These are phyloP conservation scores for Amphimedon queenslandica DNA, from an alignment of 37 sponge, comb jelly and placozoan species.

Conservation along the genomic window DNA sequence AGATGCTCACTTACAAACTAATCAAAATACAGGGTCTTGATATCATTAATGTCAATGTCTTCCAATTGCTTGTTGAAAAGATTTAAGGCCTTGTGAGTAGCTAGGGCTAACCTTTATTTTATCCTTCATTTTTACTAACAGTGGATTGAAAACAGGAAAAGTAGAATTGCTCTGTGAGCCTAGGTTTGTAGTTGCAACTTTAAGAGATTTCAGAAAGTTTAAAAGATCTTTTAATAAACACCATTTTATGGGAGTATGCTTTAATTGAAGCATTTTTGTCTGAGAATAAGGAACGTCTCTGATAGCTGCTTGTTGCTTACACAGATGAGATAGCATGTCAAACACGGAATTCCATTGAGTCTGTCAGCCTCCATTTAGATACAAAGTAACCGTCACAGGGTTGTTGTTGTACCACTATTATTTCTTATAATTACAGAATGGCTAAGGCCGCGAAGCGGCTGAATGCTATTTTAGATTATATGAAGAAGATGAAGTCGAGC, in stretches of 20 bases:
- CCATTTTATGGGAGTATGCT: slow-evolving; percentile 19
- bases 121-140: not conserved
- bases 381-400: too few relatives aligned
- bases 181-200: slow-evolving; percentile 18
- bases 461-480: too few relatives aligned
- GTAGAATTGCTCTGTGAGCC: slow-evolving; percentile 6
- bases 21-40: not conserved
- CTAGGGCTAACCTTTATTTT: not conserved
- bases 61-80: not conserved
- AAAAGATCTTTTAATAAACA: slow-evolving; percentile 7
- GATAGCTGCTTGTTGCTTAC: slow-evolving; percentile 24
- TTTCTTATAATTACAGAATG: too few relatives aligned
- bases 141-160: slow-evolving; percentile 6
- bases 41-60: not conserved
- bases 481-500: too few relatives aligned
- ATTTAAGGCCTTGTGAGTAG: not conserved
- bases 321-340: slow-evolving; percentile 17
- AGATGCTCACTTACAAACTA: not conserved
- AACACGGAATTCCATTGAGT: slow-evolving; percentile 3
- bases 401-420: too few relatives aligned
- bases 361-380: not conserved
- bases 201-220: slow-evolving; percentile 11
- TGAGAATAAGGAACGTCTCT: not conserved
- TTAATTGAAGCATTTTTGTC: slow-evolving; percentile 5
- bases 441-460: too few relatives aligned